Evolutionary conservation across 2,113 vertebrate species (phyloP), one percentile per base, ranked within the genome.

Genomic region (Tragulus kanchil): DNA sequence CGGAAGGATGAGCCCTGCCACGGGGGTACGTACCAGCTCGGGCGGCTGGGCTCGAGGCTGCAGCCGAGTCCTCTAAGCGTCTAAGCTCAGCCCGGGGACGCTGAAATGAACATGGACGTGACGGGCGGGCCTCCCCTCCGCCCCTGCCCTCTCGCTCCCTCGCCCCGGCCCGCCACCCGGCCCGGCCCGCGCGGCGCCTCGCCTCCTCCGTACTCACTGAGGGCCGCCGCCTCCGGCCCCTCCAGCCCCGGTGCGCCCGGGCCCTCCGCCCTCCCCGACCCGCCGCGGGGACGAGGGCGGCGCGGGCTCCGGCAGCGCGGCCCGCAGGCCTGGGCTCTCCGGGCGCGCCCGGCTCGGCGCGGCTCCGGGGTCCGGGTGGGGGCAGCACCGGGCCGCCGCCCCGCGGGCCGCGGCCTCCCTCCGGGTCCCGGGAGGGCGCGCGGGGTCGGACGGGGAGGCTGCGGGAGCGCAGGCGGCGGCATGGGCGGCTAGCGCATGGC

Each of bases 151-250:
- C 84, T 5, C 12, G 23, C 23, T 50, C n/a, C 64, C 59, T 15
- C 23, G 4, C 36, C 36, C 36, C 36, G 8, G 19, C 90, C 83
- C 3, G 52, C 36, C 84, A 73, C 85, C 45, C 14, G 78, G 36
- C 91, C 90, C 28, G 77, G 36, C 90, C 59, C 5, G 15, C 61
- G 48, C 31, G 50, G 36, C 73, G 58, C 58, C 88, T 45, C 64
- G 3, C 45, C 50, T 45, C 69, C 85, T 13, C 11, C 23, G 17
- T 95, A 97, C 98, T 98, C 94, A 98, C 98, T 59, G 93, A 36
- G 73, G 65, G 85, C 92, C 42, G 79, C 94, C 36, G 50, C 87
- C 77, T 82, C 58, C 52, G 3, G 73, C 71, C 82, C 95, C 83
- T 95, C 65, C 95, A 90, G 84, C 89, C 96, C 86, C 2, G 50